Conservation (phyloP, 2,888 invertebrate species). For the Dromius quadrimaculatus region DNA sequence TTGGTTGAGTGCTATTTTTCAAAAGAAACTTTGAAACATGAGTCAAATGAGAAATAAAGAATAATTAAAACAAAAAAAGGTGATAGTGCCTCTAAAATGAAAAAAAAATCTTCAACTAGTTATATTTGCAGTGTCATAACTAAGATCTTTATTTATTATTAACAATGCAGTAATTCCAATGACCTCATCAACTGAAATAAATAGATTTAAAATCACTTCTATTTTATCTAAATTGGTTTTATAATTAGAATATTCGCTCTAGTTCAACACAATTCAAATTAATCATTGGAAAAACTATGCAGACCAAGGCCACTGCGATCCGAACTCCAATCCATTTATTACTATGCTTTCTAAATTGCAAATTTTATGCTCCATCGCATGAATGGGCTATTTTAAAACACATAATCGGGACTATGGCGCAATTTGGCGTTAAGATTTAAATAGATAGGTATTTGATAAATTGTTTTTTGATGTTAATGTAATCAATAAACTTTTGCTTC, state of each 20-base stretch:
- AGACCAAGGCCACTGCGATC: not conserved
- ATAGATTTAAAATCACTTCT: not conserved
- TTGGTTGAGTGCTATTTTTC: too few relatives aligned
- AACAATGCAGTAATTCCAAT: too few relatives aligned
- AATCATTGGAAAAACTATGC: not conserved
- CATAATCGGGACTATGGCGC: slow-evolving; percentile 8
- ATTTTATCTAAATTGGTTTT: not conserved
- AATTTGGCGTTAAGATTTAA: slow-evolving; percentile 18
- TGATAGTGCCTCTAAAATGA: too few relatives aligned
- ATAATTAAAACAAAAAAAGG: too few relatives aligned
- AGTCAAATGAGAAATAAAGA: too few relatives aligned
- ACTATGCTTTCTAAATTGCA: not conserved
- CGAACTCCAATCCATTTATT: not conserved
- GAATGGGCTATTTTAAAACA: slow-evolving; percentile 13
- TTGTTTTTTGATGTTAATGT: slow-evolving; percentile 26
- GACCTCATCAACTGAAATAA: not conserved
- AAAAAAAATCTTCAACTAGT: too few relatives aligned
- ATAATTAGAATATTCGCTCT: not conserved
- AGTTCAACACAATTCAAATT: not conserved
- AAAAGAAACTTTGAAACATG: too few relatives aligned
- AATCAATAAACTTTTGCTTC: slow-evolving; percentile 11
- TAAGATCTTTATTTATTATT: too few relatives aligned
- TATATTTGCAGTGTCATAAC: too few relatives aligned
- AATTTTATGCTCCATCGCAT: slow-evolving; percentile 1
- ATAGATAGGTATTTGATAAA: slow-evolving; percentile 22